Base-by-base conservation (phyloP, 1,140 invertebrate genomes). In the Nymphalis io region DNA sequence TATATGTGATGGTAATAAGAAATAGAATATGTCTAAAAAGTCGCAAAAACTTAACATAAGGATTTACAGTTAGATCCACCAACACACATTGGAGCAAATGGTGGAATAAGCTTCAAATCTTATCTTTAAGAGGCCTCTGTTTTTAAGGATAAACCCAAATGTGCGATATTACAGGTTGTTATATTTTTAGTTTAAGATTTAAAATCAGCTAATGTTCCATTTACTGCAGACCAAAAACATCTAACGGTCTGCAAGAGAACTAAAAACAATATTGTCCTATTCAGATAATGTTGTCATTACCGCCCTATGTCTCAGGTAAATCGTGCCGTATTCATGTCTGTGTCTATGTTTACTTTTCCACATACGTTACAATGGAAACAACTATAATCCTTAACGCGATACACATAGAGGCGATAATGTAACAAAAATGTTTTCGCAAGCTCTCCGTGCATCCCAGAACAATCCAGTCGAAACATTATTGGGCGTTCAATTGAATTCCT, bases 401-500 rank as follows among this genome's bases (percentile, higher is more conserved):
- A 42, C 10, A 13, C 53, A 55, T 57, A 65, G 39, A 57, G 63
- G 51, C n/a, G 63, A 18, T 33, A 23, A 57, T 57, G 8, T 42
- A 42, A 60, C 58, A 40, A 60, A 57, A 60, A 60, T 78, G 72
- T 70, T 71, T 60, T 71, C 68, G 51, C 53, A 66, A 66, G 60
- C 46, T 23, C 39, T 63, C 60, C 68, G 67, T 76, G 67, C 39
- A 58, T 62, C 21, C 69, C 53, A 59, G 70, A 69, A 69, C 75
- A 72, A 74, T 72, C 63, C 70, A 66, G 69, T 53, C 51, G 67
- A 51, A 68, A 77, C 75, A 70, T 74, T 74, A 77, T 70, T 74
- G 75, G 73, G 70, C 69, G 60, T 74, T 69, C 70, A 74, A 77
- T 77, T 73, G 75, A 74, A 75, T 80, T 77, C 69, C 75, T 74